Conservation (phyloP, 2,888 invertebrate genomes). For the Notodonta dromedarius region DNA sequence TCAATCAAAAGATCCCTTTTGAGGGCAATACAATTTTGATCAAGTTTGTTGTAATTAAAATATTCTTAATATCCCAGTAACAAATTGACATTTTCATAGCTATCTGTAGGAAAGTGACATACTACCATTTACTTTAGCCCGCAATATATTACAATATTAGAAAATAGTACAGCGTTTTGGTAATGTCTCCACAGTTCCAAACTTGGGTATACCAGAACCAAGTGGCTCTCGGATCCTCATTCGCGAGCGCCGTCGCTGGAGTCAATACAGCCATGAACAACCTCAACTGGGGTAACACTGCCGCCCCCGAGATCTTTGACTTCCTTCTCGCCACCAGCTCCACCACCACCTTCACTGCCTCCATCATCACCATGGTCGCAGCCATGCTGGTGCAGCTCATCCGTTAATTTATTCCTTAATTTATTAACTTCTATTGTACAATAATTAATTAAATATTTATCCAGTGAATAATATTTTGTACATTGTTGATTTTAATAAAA, state of each 20-base stretch:
- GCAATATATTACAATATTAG: too few species aligned
- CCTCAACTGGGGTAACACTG: conserved; percentile 63
- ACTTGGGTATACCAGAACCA: conserved; percentile 64
- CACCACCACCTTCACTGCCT: conserved; percentile 50
- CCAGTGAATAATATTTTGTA: neutral
- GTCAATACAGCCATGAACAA: conserved; percentile 56
- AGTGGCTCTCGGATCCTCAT: conserved; percentile 48
- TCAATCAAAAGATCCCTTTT: too few species aligned
- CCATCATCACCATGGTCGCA: conserved; percentile 54
- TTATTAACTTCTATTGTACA: conserved; percentile 11
- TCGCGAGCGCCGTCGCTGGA: conserved; percentile 48
- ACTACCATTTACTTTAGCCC: too few species aligned
- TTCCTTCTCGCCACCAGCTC: conserved; percentile 46
- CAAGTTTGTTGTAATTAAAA: too few species aligned
- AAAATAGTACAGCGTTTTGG: neutral
- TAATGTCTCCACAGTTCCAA: conserved; percentile 62
- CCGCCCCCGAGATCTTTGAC: conserved; percentile 50
- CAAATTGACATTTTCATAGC: too few species aligned
- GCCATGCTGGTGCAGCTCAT: conserved; percentile 52
- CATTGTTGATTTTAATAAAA: neutral
- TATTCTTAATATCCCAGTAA: too few species aligned
- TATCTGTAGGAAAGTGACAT: too few species aligned
- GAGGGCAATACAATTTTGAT: too few species aligned
- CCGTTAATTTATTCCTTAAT: conserved; percentile 39
- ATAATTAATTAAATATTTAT: conserved; percentile 13